Evolutionary conservation across 2,113 vertebrate species (phyloP), one percentile per base, ranked within the genome.

Genomic region (Orthonyx spaldingii): DNA sequence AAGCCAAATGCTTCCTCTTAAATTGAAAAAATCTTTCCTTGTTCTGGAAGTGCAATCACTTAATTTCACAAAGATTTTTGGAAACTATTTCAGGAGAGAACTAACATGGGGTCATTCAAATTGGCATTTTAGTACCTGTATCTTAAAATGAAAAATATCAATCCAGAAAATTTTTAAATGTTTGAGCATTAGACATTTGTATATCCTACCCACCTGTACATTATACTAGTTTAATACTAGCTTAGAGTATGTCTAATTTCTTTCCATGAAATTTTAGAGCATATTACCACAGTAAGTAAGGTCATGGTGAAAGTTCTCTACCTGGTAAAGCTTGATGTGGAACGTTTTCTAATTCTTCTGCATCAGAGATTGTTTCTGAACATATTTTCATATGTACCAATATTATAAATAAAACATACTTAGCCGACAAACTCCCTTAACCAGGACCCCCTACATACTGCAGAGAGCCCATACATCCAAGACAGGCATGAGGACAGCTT

Each of bases 381-480:
- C 1, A 7, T 52, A 59, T 46, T 77, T 74, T 42, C 35, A 77
- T 23, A 70, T 27, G 16, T 37, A 72, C 7, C 7, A 39, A 24
- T 47, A 44, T 28, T 47, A 80, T 26, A 39, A 83, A 80, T 20
- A 55, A 74, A 70, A 70, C 4, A 9, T 27, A 41, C 15, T 24
- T 4, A 8, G 37, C 44, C 0, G 0, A 30, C 3, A 55, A 74
- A 66, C 7, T 59, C 52, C 13, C 28, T 66, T 49, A 28, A 39
- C 19, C 68, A 66, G 66, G 70, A 72, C 6, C 17, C 37, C 11
- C 30, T 87, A 47, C 24, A 15, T 21, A 37, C 9, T 74, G 66
- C n/a, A 37, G 22, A 55, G 20, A 50, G 55, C 15, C 61, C 55
- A 28, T 10, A 49, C 16, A 59, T 13, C 13, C 0, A 0, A 50